Conservation (phyloP, 2,797 vertebrate genomes). For the Clarias fuscus region DNA sequence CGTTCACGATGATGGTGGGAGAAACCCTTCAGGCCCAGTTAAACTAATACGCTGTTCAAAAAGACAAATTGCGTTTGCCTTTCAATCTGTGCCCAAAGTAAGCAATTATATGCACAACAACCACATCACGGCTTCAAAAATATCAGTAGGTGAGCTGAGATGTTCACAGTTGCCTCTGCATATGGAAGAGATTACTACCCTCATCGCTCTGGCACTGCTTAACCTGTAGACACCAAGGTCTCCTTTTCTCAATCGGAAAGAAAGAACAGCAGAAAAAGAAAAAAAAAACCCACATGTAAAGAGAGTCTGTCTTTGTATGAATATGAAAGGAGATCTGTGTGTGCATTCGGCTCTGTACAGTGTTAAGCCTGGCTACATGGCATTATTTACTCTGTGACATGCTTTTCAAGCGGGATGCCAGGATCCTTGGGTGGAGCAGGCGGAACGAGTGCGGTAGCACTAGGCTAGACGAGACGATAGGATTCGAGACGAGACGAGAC, state of each 20-base stretch:
- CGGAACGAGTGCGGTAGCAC: constrained; percentile 21
- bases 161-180: constrained; percentile 60
- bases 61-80: constrained; percentile 63
- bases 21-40: constrained; percentile 54
- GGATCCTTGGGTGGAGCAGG: constrained; percentile 24
- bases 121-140: constrained; percentile 52
- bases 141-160: constrained; percentile 62
- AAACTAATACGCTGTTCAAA: constrained; percentile 62
- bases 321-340: constrained; percentile 44
- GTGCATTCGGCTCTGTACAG: constrained; percentile 33
- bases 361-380: constrained; percentile 27
- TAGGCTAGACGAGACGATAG: constrained; percentile 24
- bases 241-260: constrained; percentile 29
- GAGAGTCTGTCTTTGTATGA: constrained; percentile 45
- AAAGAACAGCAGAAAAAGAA: background rate
- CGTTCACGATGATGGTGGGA: constrained; percentile 46
- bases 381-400: constrained; percentile 48
- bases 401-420: constrained; percentile 36
- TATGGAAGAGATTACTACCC: constrained; percentile 67
- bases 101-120: constrained; percentile 64
- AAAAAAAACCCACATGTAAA: constrained; percentile 41
- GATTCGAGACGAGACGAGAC: constrained; percentile 18
- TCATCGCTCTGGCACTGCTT: constrained; percentile 56
- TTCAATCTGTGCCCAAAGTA: constrained; percentile 62
- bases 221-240: constrained; percentile 50